These are phyloP conservation scores for Cyprinodon tularosa DNA, from an alignment of 2,113 vertebrate species.

Conservation along the genomic window DNA sequence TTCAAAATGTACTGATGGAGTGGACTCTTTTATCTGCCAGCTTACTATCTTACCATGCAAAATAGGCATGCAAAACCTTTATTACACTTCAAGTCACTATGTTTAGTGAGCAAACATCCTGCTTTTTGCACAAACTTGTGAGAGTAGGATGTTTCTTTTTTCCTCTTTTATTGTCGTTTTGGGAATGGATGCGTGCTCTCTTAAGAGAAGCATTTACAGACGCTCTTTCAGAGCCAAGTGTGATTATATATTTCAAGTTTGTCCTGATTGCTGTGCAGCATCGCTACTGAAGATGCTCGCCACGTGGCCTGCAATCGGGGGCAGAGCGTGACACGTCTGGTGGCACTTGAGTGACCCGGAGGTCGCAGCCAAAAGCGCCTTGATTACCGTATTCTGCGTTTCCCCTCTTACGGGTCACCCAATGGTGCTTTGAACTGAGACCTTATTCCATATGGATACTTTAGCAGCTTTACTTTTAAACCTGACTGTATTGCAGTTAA, in stretches of 20 bases:
- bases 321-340: conserved; percentile 74
- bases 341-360: conserved; percentile 71
- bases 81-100: neutral
- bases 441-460: neutral
- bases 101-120: neutral
- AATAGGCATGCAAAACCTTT: conserved; percentile 18
- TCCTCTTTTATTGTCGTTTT: neutral
- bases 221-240: conserved; percentile 44
- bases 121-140: conserved; percentile 11
- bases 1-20: conserved; percentile 35
- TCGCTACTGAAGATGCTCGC: conserved; percentile 59
- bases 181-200: neutral
- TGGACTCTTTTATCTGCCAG: conserved; percentile 33
- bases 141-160: neutral
- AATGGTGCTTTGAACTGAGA: neutral
- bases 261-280: conserved; percentile 58
- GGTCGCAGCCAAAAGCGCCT: conserved; percentile 66
- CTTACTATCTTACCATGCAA: conserved; percentile 42
- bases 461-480: neutral
- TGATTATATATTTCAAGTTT: conserved; percentile 59
- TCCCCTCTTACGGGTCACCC: conserved; percentile 56
- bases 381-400: conserved; percentile 51
- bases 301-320: conserved; percentile 64
- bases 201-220: conserved; percentile 29
- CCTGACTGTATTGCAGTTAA: neutral